These are phyloP conservation scores for Agrotis exclamationis DNA, from an alignment of 2,888 invertebrate genomes.

Conservation along the genomic window DNA sequence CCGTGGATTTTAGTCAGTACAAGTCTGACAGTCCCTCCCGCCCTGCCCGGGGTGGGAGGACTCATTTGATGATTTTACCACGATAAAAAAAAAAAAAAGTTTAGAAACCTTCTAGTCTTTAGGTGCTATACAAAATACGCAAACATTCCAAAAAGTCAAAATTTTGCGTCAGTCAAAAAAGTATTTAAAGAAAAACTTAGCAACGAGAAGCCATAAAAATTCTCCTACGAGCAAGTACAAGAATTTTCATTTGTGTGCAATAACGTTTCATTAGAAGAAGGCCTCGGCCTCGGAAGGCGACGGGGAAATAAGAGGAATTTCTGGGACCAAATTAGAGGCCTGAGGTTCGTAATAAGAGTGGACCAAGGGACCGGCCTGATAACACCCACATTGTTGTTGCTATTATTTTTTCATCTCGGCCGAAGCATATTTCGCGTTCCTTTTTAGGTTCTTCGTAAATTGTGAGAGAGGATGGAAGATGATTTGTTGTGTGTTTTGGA, in stretches of 20 bases:
- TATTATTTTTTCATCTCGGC: slow-evolving; percentile 85
- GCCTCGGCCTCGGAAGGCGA: slow-evolving; percentile 73
- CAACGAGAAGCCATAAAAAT: not conserved
- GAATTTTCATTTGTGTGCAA: slow-evolving; percentile 69
- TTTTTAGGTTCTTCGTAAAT: slow-evolving; percentile 51
- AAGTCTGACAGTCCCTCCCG: too few relatives aligned
- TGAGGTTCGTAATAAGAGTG: slow-evolving; percentile 83
- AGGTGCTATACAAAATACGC: not conserved
- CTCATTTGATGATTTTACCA: too few relatives aligned
- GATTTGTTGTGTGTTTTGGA: slow-evolving; percentile 56
- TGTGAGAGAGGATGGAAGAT: slow-evolving; percentile 39
- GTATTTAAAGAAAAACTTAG: not conserved
- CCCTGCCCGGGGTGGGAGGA: too few relatives aligned
- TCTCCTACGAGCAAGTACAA: slow-evolving; percentile 30
- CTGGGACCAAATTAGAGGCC: slow-evolving; percentile 83
- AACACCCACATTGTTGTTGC: slow-evolving; percentile 83
- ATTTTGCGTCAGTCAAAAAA: not conserved
- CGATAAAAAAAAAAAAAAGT: too few relatives aligned
- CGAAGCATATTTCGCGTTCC: slow-evolving; percentile 75
- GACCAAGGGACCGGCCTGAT: slow-evolving; percentile 81
- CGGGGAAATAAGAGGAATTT: slow-evolving; percentile 65
- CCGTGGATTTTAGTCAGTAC: too few relatives aligned
- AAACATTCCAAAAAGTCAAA: not conserved
- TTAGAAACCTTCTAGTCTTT: not conserved
- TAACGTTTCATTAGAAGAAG: slow-evolving; percentile 75